phyloP scores from a whole-genome alignment of 2,113 vertebrate genomes.

The Lampris megalopsis region DNA sequence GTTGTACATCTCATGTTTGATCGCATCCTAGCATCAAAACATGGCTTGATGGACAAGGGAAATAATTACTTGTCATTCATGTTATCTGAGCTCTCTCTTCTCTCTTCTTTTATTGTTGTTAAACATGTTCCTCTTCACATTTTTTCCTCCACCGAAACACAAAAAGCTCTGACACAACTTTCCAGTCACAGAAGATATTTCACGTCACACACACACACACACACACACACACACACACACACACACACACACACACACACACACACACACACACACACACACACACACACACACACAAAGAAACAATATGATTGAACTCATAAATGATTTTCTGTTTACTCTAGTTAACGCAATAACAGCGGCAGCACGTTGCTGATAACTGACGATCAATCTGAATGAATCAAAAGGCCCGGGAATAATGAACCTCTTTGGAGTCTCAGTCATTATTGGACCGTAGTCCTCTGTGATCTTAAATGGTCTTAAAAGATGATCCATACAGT shows the following conservation, averaged over 20 bases:
- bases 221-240: too few species aligned
- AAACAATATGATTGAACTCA: constrained; percentile 31
- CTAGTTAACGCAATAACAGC: neutral
- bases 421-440: constrained; percentile 72
- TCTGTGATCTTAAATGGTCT: constrained; percentile 83
- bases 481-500: constrained; percentile 87
- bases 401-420: constrained; percentile 71
- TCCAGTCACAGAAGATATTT: constrained; percentile 39
- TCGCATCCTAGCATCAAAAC: constrained; percentile 83
- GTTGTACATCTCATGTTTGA: constrained; percentile 84
- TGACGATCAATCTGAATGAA: constrained; percentile 59
- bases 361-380: constrained; percentile 20
- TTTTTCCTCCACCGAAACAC: constrained; percentile 55
- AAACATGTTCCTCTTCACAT: constrained; percentile 77
- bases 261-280: too few species aligned
- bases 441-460: constrained; percentile 67
- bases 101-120: constrained; percentile 73
- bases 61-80: constrained; percentile 87
- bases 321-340: neutral
- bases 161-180: constrained; percentile 52
- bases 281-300: constrained; percentile 25
- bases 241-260: too few species aligned
- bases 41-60: constrained; percentile 83
- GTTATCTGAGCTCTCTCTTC: constrained; percentile 75
- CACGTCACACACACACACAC: too few species aligned